Base-by-base conservation (phyloP, 2,888 invertebrate genomes). In the Dynastes grantii region DNA sequence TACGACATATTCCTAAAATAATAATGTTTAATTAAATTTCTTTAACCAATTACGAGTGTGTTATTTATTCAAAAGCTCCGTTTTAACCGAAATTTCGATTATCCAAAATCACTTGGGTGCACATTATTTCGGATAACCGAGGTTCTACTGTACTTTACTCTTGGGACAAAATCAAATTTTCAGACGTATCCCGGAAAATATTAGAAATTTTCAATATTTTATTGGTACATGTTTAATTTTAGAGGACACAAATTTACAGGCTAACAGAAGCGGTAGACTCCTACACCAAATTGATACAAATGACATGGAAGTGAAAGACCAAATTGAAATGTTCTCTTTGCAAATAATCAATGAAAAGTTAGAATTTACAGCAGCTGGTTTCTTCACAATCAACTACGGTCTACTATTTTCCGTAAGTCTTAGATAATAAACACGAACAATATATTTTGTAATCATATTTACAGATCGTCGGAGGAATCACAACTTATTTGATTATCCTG, bases 281-380 rank as follows among this genome's bases (percentile, higher is more conserved):
- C 81, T 87, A 11, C 86, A 87, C 70, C 84, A 86, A 81, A 84
- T 87, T 58, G 85, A 87, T 22, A 84, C 83, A 4, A 82, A 85
- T 40, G 85, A 86, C 70, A 81, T 83, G n/a, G 84, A 86, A 58
- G 81, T 86, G 32, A 84, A 83, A 76, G 85, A 87, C 68, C 84
- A 86, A 82, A 86, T 88, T 11, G 85, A 86, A 79, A 85, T 87
- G 85, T 87, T 87, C 82, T 87, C 87, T 0, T 79, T 88, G 68
- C 88, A 88, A 83, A 85, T 87, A 16, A 83, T 85, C 0, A 87
- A 88, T 76, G 85, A 86, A 81, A 81, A 84, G 76, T 81, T 85
- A 9, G 84, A 86, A 81, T 87, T 87, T 71, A 85, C 84, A 76
- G 87, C 87, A 3, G 86, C 85, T 37, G 87, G 87, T 76, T 85